Evolutionary conservation across 2,888 invertebrate species (phyloP).

Genomic region (Aquatica leii): DNA sequence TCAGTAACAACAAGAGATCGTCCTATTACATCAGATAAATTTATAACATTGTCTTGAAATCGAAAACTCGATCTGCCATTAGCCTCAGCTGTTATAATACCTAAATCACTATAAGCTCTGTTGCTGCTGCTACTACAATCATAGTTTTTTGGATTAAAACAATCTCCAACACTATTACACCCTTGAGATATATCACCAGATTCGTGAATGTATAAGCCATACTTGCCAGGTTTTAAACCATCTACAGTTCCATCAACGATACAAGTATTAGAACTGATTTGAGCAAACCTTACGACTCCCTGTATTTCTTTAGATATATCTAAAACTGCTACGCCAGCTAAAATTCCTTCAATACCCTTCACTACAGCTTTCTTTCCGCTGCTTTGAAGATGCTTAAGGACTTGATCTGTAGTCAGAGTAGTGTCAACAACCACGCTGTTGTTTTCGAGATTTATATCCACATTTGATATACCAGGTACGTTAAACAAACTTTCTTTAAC

Average conservation of each 20-base stretch:
- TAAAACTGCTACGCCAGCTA: slow-evolving; percentile 80
- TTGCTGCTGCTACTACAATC: slow-evolving; percentile 47
- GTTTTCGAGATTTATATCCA: slow-evolving; percentile 66
- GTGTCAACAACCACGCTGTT: slow-evolving; percentile 77
- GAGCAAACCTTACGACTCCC: slow-evolving; percentile 82
- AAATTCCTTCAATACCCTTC: slow-evolving; percentile 78
- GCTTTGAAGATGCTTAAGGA: slow-evolving; percentile 62
- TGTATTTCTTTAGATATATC: slow-evolving; percentile 61
- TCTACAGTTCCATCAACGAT: slow-evolving; percentile 87
- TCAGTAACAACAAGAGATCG: slow-evolving; percentile 79
- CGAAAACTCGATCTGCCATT: slow-evolving; percentile 73
- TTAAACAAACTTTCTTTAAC: slow-evolving; percentile 61
- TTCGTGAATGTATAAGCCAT: slow-evolving; percentile 72
- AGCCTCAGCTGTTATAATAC: slow-evolving; percentile 68
- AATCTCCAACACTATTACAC: slow-evolving; percentile 68
- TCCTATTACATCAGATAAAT: slow-evolving; percentile 79
- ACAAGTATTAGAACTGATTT: slow-evolving; percentile 66
- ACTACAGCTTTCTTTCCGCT: slow-evolving; percentile 80
- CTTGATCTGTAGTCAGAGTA: slow-evolving; percentile 66
- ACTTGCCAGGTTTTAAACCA: slow-evolving; percentile 72
- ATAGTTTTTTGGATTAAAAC: slow-evolving; percentile 66
- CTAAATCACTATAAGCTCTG: slow-evolving; percentile 72
- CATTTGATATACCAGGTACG: slow-evolving; percentile 60
- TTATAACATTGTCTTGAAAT: slow-evolving; percentile 66
- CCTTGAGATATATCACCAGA: slow-evolving; percentile 76